Base-by-base conservation (phyloP, 2,113 vertebrate species). In the Anoplopoma fimbria region DNA sequence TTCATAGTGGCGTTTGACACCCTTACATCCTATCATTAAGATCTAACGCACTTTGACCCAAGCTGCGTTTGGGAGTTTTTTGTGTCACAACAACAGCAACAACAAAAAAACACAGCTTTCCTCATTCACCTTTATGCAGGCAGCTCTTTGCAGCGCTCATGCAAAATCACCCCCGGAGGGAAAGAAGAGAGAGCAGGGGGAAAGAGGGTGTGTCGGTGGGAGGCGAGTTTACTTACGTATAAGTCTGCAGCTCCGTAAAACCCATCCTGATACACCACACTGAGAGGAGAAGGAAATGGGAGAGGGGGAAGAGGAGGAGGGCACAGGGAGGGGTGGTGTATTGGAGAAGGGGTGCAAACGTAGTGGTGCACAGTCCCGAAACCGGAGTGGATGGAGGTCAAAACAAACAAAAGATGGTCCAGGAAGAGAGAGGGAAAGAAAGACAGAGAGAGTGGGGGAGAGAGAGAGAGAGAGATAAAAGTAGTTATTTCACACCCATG, bases 231-330 rank as follows among this genome's bases (percentile, higher is more conserved):
- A 96, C 95, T 95, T 94, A 95, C 95, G 87, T 95, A 95, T 29
- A 96, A 82, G 84, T 95, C 95, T 62, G 95, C 95, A 13, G 95
- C 95, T 88, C 94, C 94, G 92, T 96, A 96, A 95, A 96, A 96
- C 91, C 95, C 95, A 93, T 96, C 95, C 89, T 96, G 95, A 94
- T 96, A 96, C 91, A 96, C 94, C 92, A 96, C 94, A 80, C 95
- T 95, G 91, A 93, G 93, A 90, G 85, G 27, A 65, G 80, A 51
- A 79, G 29, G 9, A 75, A 34, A 77, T 9, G 31, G 9, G 67
- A 57, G 34, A 3, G 36, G 34, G 25, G 33, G 38, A 10, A 31
- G 62, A 86, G 87, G 89, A 93, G 6, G 75, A 83, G 87, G 81
- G 92, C 87, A 87, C 38, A 36, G 68, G 45, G 74, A 7, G 34